Base-by-base conservation (phyloP, 2,888 invertebrate genomes). In the Drosophila tanythrix region DNA sequence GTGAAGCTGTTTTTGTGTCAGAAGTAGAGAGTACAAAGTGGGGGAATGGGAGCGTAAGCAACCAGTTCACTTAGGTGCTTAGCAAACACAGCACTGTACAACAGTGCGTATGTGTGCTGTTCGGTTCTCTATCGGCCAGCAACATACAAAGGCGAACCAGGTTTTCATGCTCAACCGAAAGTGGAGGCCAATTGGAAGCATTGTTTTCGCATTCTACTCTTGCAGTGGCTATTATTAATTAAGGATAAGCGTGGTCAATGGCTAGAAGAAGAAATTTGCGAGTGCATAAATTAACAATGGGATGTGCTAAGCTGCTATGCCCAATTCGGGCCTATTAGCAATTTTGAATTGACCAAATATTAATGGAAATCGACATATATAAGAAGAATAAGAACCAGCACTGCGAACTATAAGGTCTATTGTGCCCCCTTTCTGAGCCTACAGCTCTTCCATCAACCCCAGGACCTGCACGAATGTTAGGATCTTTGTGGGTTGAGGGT, bases 41-140 rank as follows among this genome's bases (percentile, higher is more conserved):
- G 52, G 36, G 46, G 35, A 15, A 35, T 27, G 25, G 29, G 35
- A 29, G 40, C 40, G 15, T 1, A 27, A 27, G 43, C 38, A 59
- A 58, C 33, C 52, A 59, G 43, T 43, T 51, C 62, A 51, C 55
- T 58, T 55, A 76, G 72, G 63, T 64, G 76, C 76, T 69, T 46
- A 55, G 33, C 68, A 71, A 76, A 73, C 81, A 80, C 75, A 68
- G 71, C 74, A 53, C 63, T 40, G 77, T 50, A 74, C 81, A 65
- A 63, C 75, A 59, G 66, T 61, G 84, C 76, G 80, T 82, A 74
- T 80, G 72, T 60, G 76, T 29, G 50, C 61, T 80, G 53, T 62
- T 51, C 46, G 62, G 46, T 38, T 43, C 25, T 56, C 31, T 27
- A 21, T 62, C 27, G 57, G 48, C n/a, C 18, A 58, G 31, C 40